Percentiles rank a stretch among this genome's conserved stretches.
These are phyloP conservation scores for Tricholauxania praeusta DNA, from an alignment of 2,888 invertebrate species.

Conservation along the genomic window DNA sequence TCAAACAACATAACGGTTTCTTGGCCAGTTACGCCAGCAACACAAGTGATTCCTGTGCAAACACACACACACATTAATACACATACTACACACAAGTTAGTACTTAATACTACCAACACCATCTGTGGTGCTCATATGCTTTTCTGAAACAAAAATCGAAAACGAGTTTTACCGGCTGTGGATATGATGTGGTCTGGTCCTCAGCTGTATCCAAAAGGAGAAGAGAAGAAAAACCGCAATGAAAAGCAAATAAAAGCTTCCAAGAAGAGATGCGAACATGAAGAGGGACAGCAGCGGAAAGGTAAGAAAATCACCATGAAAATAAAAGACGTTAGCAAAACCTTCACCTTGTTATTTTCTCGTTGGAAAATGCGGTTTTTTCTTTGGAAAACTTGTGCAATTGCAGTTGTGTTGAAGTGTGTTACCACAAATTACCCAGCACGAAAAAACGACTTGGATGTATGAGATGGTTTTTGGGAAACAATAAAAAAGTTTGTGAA, in stretches of 20 bases:
- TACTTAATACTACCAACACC: background rate
- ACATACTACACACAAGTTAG: background rate
- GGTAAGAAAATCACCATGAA: background rate
- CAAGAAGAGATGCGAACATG: background rate
- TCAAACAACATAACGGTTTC: conserved; percentile 6
- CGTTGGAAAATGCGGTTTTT: conserved; percentile 1
- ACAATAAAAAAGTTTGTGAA: too few species aligned
- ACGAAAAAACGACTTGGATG: too few species aligned
- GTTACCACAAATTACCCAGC: background rate
- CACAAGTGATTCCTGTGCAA: background rate
- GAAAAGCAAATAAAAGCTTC: background rate
- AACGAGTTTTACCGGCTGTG: conserved; percentile 2
- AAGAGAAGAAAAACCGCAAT: background rate
- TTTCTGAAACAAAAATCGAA: background rate
- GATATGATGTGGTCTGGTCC: background rate
- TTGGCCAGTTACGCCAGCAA: background rate
- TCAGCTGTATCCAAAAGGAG: too few species aligned
- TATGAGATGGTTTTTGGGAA: too few species aligned
- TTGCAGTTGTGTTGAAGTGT: background rate
- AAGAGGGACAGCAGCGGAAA: background rate
- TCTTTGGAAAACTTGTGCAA: background rate
- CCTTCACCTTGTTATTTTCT: conserved; percentile 11
- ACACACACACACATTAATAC: background rate
- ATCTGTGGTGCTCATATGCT: background rate
- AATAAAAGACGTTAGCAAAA: background rate